Percentiles rank a stretch among this genome's conserved stretches.
Conservation (phyloP, 2,113 vertebrate genomes). For the Proterorhinus semilunaris region DNA sequence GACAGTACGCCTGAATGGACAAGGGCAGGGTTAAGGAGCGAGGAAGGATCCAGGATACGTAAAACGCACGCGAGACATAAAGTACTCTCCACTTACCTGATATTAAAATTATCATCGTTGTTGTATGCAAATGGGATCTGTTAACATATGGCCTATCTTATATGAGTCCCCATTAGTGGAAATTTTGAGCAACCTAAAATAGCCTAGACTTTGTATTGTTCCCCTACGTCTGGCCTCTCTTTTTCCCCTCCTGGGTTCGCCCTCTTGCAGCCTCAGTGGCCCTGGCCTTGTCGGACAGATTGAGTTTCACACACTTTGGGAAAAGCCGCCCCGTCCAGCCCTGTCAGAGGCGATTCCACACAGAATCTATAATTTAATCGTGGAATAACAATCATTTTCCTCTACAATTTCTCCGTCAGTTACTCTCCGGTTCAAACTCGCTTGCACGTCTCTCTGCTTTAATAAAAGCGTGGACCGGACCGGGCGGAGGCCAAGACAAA, state of each 20-base stretch:
- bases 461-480: slow-evolving; percentile 53
- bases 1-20: slow-evolving; percentile 44
- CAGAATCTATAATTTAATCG: slow-evolving; percentile 76
- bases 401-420: slow-evolving; percentile 71
- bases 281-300: slow-evolving; percentile 62
- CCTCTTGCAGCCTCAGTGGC: slow-evolving; percentile 54
- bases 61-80: not conserved
- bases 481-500: slow-evolving; percentile 54
- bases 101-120: no score
- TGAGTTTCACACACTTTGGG: slow-evolving; percentile 58
- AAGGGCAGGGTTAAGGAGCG: slow-evolving; percentile 38
- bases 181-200: slow-evolving; percentile 63
- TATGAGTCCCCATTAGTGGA: slow-evolving; percentile 44
- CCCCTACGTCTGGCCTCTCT: slow-evolving; percentile 37
- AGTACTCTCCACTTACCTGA: not conserved
- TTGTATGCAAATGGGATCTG: no score
- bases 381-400: slow-evolving; percentile 76
- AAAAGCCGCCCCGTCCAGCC: slow-evolving; percentile 51
- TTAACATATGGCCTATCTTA: not conserved
- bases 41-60: slow-evolving; percentile 16
- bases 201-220: slow-evolving; percentile 55
- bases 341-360: slow-evolving; percentile 71
- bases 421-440: slow-evolving; percentile 52
- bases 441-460: slow-evolving; percentile 37
- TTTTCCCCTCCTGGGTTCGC: slow-evolving; percentile 33